Conservation (phyloP, 37 sponge, comb jelly and placozoan species). For the Theonella swinhoei region DNA sequence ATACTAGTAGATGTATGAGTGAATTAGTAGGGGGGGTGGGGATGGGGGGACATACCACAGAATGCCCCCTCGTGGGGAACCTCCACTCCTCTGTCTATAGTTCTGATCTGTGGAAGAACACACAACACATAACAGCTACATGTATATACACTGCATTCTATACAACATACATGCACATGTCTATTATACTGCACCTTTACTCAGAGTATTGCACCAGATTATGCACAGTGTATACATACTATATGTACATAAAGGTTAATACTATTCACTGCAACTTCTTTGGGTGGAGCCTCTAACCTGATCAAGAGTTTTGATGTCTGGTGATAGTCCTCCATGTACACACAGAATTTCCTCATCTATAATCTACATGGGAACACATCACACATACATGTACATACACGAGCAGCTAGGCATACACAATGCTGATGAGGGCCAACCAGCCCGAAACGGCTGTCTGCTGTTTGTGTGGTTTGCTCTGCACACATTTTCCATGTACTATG, state of each 20-base stretch:
- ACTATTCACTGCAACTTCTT: no score
- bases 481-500: no score
- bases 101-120: conserved; percentile 73
- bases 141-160: no score
- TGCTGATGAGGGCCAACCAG: no score
- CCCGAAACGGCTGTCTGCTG: no score
- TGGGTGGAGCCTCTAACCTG: conserved; percentile 63
- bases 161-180: no score
- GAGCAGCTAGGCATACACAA: no score
- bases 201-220: no score
- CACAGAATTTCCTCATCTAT: conserved; percentile 97
- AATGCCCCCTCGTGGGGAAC: conserved; percentile 99
- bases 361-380: conserved; percentile 59
- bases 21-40: background rate
- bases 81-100: conserved; percentile 94
- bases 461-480: no score
- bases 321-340: conserved; percentile 99
- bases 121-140: no score
- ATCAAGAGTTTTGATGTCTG: conserved; percentile 96
- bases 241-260: background rate
- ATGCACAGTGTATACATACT: background rate
- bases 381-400: no score
- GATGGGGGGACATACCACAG: conserved; percentile 67
- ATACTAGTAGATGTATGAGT: background rate
- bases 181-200: no score